A percentile compares a stretch with the other conserved stretches of the same genome.
Conservation (phyloP, 2,113 vertebrate genomes). For the Murina feae region DNA sequence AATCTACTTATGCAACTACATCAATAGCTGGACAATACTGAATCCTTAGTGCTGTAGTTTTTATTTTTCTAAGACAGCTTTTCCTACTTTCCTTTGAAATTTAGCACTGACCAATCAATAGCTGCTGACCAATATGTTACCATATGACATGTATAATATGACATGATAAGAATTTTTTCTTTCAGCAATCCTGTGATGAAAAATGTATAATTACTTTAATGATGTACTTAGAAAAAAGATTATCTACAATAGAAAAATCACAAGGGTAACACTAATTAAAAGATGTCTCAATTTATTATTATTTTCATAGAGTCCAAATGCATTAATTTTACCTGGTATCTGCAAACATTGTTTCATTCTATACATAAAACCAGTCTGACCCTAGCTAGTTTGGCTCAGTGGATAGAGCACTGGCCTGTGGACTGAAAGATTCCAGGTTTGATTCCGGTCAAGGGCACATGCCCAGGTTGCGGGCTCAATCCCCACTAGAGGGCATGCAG, state of each 20-base stretch:
- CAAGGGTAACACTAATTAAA: slow-evolving; percentile 53
- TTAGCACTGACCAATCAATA: slow-evolving; percentile 73
- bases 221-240: slow-evolving; percentile 51
- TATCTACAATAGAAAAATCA: slow-evolving; percentile 45
- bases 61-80: slow-evolving; percentile 81
- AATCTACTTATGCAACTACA: background rate
- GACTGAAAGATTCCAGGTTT: no score
- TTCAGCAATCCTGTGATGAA: slow-evolving; percentile 72
- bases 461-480: no score
- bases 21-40: background rate
- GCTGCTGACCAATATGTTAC: slow-evolving; percentile 74
- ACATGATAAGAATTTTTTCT: slow-evolving; percentile 72
- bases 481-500: no score
- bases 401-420: no score
- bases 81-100: slow-evolving; percentile 81
- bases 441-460: no score
- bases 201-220: slow-evolving; percentile 67
- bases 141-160: slow-evolving; percentile 32
- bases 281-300: slow-evolving; percentile 46
- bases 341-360: background rate
- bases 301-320: background rate
- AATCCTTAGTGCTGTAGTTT: background rate
- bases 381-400: no score
- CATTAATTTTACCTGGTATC: background rate
- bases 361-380: background rate